phyloP scores from a whole-genome alignment of 2,888 invertebrate species.

The Muscina levida region DNA sequence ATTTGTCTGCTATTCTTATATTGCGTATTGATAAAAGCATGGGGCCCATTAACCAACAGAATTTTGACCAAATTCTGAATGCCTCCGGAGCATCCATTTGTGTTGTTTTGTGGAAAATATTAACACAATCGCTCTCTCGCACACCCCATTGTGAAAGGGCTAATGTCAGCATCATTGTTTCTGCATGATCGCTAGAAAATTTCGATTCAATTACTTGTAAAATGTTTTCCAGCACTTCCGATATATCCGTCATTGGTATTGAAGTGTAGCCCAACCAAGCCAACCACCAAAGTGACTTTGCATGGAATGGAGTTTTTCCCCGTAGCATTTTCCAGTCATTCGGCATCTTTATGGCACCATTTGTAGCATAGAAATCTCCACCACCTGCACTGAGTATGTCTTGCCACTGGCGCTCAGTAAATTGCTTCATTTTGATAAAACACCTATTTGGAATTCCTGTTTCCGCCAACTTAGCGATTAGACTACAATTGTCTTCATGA shows the following conservation, averaged over 20 bases:
- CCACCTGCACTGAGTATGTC: constrained; percentile 78
- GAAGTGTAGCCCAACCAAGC: constrained; percentile 83
- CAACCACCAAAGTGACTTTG: constrained; percentile 83
- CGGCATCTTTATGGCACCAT: constrained; percentile 76
- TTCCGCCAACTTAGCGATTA: constrained; percentile 72
- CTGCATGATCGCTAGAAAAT: constrained; percentile 84
- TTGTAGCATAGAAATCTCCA: constrained; percentile 77
- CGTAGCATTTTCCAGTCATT: constrained; percentile 75
- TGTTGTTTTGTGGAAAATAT: constrained; percentile 75
- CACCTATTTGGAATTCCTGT: constrained; percentile 74
- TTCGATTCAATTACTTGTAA: constrained; percentile 85
- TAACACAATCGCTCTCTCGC: constrained; percentile 86
- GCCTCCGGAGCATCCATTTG: constrained; percentile 76
- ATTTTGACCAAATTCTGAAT: constrained; percentile 79
- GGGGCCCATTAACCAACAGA: constrained; percentile 80
- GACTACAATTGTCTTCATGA: constrained; percentile 62
- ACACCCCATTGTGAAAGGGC: constrained; percentile 89
- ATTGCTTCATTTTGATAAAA: constrained; percentile 75
- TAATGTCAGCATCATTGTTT: constrained; percentile 86
- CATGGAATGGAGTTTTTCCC: constrained; percentile 78
- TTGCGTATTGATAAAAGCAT: constrained; percentile 77
- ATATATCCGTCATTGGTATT: constrained; percentile 81
- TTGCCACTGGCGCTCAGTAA: constrained; percentile 78
- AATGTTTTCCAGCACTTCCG: constrained; percentile 84
- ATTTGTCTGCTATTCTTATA: constrained; percentile 78